Percentiles rank a stretch among this genome's conserved stretches.
Conservation (phyloP, 1,140 invertebrate genomes). For the Spodoptera frugiperda region DNA sequence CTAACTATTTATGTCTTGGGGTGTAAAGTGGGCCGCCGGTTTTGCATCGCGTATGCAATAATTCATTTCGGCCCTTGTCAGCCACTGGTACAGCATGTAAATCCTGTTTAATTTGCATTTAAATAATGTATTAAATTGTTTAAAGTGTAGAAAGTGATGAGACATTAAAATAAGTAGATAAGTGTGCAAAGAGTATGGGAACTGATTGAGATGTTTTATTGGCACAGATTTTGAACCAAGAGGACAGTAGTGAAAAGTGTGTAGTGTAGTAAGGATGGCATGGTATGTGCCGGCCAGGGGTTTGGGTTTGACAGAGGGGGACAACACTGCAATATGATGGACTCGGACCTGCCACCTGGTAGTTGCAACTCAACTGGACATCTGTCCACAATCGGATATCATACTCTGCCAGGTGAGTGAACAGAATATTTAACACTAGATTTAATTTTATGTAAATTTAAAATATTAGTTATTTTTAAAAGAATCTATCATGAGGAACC, state of each 20-base stretch:
- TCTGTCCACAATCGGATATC: slow-evolving; percentile 84
- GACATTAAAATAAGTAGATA: slow-evolving; percentile 25
- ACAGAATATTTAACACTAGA: neutral
- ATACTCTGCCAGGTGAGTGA: slow-evolving; percentile 72
- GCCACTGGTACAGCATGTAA: slow-evolving; percentile 21
- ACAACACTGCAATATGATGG: slow-evolving; percentile 77
- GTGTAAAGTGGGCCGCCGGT: slow-evolving; percentile 76
- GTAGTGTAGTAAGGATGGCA: slow-evolving; percentile 59
- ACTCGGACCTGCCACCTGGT: slow-evolving; percentile 83
- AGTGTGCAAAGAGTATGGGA: slow-evolving; percentile 17
- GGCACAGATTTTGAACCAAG: slow-evolving; percentile 24
- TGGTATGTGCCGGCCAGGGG: slow-evolving; percentile 49
- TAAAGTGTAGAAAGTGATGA: slow-evolving; percentile 35
- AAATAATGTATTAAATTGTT: slow-evolving; percentile 17
- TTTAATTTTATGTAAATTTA: too few species aligned
- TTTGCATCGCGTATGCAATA: slow-evolving; percentile 68
- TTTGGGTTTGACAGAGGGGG: slow-evolving; percentile 54
- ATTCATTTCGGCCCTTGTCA: slow-evolving; percentile 39
- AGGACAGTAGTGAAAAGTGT: slow-evolving; percentile 53
- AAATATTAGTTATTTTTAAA: too few species aligned
- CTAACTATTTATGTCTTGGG: slow-evolving; percentile 83
- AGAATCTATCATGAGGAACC: too few species aligned
- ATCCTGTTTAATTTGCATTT: slow-evolving; percentile 5
- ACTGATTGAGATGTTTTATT: slow-evolving; percentile 38
- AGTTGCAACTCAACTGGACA: slow-evolving; percentile 85